Base-by-base conservation (phyloP, 2,113 vertebrate species). In the Notothenia coriiceps region DNA sequence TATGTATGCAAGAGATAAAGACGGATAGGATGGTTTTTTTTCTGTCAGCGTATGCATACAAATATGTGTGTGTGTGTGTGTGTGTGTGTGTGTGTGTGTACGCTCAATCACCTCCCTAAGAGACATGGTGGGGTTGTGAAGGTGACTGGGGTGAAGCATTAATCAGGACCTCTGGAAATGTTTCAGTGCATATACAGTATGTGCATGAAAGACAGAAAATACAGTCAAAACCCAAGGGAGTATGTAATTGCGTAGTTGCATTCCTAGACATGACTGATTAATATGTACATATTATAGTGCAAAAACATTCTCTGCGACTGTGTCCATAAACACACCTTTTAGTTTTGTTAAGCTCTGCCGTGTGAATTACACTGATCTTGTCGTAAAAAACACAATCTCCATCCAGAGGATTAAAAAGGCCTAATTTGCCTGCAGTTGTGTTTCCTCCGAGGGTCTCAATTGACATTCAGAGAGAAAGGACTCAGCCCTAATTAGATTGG, bases 391-490 rank as follows among this genome's bases (percentile, higher is more conserved):
- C 65, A 15, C 35, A 40, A n/a, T 67, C 18, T 73, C 51, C 65
- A 56, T 77, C 57, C 69, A 47, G 33, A 51, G 62, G 46, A 86
- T 88, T 79, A 82, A 44, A 77, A 56, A 68, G 43, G 40, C 66
- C 89, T 86, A 66, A 77, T 86, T 93, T 84, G 29, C 65, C 60
- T 50, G 20, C 47, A 64, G 71, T 83, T 86, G 80, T 78, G 70
- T 82, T 77, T 77, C 79, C 77, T 82, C 64, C 33, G 50, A 74
- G 80, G 80, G 77, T 80, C 74, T 72, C 82, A 63, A 87, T 88
- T 91, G 92, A 80, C 82, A 92, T 92, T 91, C 90, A 86, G 74
- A 51, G 77, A 79, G 84, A 70, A 74, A 90, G 91, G 90, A 83
- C 85, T 81, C 60, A 0, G 59, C 61, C 54, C 71, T 91, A 88